A percentile compares a stretch with the other conserved stretches of the same genome.
These are phyloP conservation scores for Calyptomena viridis DNA, from an alignment of 2,113 vertebrate species.

Conservation along the genomic window DNA sequence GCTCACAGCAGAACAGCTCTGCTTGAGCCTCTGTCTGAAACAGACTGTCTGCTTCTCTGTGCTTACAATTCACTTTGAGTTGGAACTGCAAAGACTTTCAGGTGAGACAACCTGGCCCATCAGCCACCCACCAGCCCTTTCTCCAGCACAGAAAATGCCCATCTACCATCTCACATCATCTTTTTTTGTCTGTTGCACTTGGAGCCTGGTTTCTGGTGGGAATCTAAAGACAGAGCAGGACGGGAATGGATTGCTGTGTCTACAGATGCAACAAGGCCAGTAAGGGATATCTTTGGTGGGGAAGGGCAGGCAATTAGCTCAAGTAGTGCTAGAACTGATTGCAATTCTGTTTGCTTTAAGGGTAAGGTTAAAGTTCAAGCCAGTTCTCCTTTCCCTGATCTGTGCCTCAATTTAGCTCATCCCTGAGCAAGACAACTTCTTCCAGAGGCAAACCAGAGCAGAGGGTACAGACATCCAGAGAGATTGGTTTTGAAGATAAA, in stretches of 20 bases:
- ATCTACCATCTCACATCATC: not conserved
- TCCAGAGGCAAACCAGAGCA: not conserved
- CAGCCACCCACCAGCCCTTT: not conserved
- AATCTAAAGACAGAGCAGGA: not conserved
- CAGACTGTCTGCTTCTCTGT: not conserved
- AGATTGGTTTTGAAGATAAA: not conserved
- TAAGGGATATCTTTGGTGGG: not conserved
- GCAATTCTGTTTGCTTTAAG: not conserved
- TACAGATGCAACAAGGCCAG: not conserved
- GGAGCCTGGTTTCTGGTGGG: not conserved
- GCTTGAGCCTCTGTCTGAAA: not conserved
- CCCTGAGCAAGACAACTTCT: not conserved
- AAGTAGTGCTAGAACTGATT: not conserved
- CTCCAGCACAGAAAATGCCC: not conserved
- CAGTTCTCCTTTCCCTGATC: not conserved
- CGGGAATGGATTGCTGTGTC: not conserved
- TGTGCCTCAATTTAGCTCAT: not conserved
- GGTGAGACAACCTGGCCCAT: not conserved
- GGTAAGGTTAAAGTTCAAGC: not conserved
- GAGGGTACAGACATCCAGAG: not conserved
- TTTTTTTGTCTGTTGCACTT: not conserved
- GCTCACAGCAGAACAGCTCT: not conserved
- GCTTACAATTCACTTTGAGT: not conserved
- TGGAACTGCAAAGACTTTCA: not conserved
- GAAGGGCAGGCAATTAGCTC: not conserved